Base-by-base conservation (phyloP, 2,888 invertebrate species). In the Drosophila mimica region DNA sequence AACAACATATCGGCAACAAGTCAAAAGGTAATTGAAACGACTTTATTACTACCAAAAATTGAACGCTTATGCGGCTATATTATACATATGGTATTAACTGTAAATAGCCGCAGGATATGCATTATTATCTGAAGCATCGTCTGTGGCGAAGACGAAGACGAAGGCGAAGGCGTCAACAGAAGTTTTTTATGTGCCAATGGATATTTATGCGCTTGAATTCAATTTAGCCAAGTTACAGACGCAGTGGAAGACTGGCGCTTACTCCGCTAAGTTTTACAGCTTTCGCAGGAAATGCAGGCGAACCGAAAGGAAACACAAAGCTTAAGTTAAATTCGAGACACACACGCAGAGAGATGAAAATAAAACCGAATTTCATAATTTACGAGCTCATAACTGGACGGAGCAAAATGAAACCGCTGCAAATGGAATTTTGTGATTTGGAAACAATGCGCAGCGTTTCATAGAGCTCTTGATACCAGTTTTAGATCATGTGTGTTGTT, bases 331-430 rank as follows among this genome's bases (percentile, higher is more conserved):
- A 82, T 73, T 65, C 52, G 78, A 76, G 59, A 49, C 52, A 67
- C 17, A 49, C 40, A 62, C 31, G 56, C 43, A 67, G 53, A 56
- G 30, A 67, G 63, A 57, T 53, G 63, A 60, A 76, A 62, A 51
- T 49, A 68, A 82, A 66, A 48, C 48, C 86, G 69, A 81, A 77
- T 66, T 75, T 70, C 36, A 86, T 86, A 82, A 86, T 86, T 86
- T 86, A 86, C 89, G 85, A 86, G 85, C 87, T 86, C 85, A 89
- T 89, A 89, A 89, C 79, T 81, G 88, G 75, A 43, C 54, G 70
- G 72, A 57, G 68, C 68, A 72, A 83, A 76, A 70, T 49, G 76
- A 79, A 88, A 82, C 76, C 85, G 60, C 66, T 40, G 28, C 62
- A 57, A 49, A 40, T 57, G 33, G 62, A 56, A 59, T 66, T 65